Conservation (phyloP, 2,797 vertebrate species). For the Acrossocheilus wenchowensis region DNA sequence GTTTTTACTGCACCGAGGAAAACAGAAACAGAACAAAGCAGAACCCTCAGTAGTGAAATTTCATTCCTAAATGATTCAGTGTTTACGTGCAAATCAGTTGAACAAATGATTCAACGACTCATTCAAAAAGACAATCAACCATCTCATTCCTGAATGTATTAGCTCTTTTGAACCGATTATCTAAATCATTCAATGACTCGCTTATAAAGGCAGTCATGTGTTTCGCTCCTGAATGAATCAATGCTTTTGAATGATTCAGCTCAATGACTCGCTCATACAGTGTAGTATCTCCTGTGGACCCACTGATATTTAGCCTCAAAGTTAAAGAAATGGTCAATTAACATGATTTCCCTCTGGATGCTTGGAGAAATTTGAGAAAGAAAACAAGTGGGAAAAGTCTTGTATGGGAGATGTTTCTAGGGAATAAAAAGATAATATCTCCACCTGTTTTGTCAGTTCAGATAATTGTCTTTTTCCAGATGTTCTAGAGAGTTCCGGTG, state of each 20-base stretch:
- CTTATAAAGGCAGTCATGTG: not conserved
- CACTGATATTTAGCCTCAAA: not conserved
- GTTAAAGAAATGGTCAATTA: not conserved
- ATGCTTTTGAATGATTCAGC: not conserved
- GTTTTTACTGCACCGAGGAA: not conserved
- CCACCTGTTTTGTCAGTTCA: constrained; percentile 45
- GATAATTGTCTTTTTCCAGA: constrained; percentile 52
- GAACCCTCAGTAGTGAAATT: not conserved
- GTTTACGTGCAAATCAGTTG: not conserved
- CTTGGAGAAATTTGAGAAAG: not conserved
- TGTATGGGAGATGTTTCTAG: not conserved
- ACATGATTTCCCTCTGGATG: constrained; percentile 2
- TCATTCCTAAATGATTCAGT: not conserved
- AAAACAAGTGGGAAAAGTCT: not conserved
- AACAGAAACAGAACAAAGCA: not conserved
- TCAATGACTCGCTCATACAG: not conserved
- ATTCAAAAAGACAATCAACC: not conserved
- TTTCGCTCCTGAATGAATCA: not conserved
- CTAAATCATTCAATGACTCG: not conserved
- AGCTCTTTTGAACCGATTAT: not conserved
- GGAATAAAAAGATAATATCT: constrained; percentile 12
- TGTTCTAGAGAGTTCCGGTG: constrained; percentile 44
- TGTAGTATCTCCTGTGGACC: not conserved
- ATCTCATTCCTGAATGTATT: not conserved
- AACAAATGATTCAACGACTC: not conserved